Conservation (phyloP, 2,888 invertebrate species). For the Drosophila colorata region DNA sequence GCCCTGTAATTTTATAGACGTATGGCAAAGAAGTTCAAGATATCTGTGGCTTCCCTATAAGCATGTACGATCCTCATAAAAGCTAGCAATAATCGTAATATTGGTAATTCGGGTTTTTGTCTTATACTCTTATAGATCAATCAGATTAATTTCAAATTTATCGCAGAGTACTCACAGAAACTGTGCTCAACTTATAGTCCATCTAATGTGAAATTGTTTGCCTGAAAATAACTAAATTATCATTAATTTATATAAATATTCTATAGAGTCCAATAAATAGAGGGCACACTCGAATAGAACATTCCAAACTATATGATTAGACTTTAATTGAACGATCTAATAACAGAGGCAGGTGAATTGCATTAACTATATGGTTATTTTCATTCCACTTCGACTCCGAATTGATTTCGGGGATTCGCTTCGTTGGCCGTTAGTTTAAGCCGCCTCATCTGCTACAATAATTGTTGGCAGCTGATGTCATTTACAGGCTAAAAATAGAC, state of each 20-base stretch:
- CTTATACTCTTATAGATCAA: too few species aligned
- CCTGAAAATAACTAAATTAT: not conserved
- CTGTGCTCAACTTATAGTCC: too few species aligned
- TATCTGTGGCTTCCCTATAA: too few species aligned
- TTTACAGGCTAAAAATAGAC: conserved; percentile 1
- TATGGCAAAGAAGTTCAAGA: too few species aligned
- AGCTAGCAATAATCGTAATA: too few species aligned
- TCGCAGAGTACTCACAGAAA: too few species aligned
- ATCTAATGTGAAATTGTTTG: too few species aligned
- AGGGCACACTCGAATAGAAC: not conserved
- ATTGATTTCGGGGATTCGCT: conserved; percentile 21
- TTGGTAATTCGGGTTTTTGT: too few species aligned
- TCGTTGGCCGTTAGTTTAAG: conserved; percentile 6
- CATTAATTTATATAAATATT: too few species aligned
- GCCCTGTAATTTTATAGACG: not conserved
- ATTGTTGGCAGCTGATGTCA: conserved; percentile 34
- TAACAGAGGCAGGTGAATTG: conserved; percentile 3
- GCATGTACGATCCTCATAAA: too few species aligned
- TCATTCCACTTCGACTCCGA: not conserved
- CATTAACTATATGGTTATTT: not conserved
- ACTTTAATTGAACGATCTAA: conserved; percentile 8
- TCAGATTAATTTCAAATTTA: too few species aligned
- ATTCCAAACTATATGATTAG: not conserved
- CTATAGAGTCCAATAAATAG: too few species aligned
- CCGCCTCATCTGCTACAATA: conserved; percentile 6